A percentile compares a stretch with the other conserved stretches of the same genome.
Conservation (phyloP, 2,888 invertebrate genomes). For the Troilus luridus region DNA sequence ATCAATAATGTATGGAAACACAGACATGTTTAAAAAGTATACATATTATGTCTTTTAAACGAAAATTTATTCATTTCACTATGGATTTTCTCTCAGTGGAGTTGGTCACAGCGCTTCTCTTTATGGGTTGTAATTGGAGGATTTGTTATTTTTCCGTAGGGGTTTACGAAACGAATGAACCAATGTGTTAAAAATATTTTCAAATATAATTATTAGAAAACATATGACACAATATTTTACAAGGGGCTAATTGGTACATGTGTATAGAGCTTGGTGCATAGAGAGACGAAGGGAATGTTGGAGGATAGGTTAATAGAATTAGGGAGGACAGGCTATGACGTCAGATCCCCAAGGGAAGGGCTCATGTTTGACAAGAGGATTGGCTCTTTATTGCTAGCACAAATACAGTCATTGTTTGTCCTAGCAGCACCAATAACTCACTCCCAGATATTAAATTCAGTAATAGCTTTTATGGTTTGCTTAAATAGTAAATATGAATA, state of each 20-base stretch:
- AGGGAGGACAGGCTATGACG: not conserved
- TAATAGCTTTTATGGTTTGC: not conserved
- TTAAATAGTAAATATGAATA: not conserved
- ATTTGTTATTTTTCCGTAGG: too few species aligned
- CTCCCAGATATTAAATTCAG: conserved; percentile 31
- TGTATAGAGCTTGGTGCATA: not conserved
- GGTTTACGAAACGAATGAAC: too few species aligned
- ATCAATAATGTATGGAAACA: too few species aligned
- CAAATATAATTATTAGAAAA: too few species aligned
- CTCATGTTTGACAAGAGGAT: conserved; percentile 48
- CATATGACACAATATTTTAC: not conserved
- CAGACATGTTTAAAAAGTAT: too few species aligned
- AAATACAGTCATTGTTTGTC: conserved; percentile 43
- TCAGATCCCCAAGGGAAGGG: conserved; percentile 26
- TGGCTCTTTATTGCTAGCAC: conserved; percentile 39
- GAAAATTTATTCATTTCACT: too few species aligned
- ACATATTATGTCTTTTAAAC: too few species aligned
- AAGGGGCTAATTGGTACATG: not conserved
- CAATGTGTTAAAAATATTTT: too few species aligned
- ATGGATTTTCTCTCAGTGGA: too few species aligned
- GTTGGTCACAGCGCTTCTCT: too few species aligned
- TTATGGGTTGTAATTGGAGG: too few species aligned
- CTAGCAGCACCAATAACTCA: conserved; percentile 39
- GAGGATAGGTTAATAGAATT: conserved; percentile 42
- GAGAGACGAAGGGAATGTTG: not conserved